Evolutionary conservation across 2,113 vertebrate genomes (phyloP), one percentile per base, ranked within the genome.

Genomic region (Garra rufa): DNA sequence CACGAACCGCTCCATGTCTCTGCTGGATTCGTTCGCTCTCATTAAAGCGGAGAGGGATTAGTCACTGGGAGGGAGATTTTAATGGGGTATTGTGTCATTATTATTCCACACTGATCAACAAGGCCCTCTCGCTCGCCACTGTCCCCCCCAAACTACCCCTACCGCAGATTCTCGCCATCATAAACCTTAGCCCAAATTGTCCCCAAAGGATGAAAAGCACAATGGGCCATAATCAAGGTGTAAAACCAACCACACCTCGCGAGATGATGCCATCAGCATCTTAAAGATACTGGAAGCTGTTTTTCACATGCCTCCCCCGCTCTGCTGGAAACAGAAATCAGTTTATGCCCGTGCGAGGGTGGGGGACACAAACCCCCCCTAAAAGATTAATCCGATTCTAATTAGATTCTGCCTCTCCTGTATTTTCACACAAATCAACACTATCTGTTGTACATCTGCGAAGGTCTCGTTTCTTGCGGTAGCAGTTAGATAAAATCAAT

Each of bases 71-170:
- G 85, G 75, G 81, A 85, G 74, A 85, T 76, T 63, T 82, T 88
- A 88, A 88, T 84, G 74, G 81, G 77, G 70, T 78, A 81, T 86
- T 88, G 87, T 86, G 87, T 83, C 69, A 85, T 86, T 71, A 83
- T 88, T 85, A 86, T 88, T 79, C 81, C 65, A 84, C 81, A 76
- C 87, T 83, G 84, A 88, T 86, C 87, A 88, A 86, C 87, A 86
- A 85, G 63, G 76, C 71, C 63, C 76, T 70, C 81, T 61, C 57
- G 26, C 76, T 70, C 79, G 52, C 83, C 75, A 69, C 70, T 75
- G 52, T 61, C 43, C 41, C 52, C 48, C 76, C 70, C 17, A 65
- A 48, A 21, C 61, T 17, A 7, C 38, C 34, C n/a, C 13, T 69
- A 43, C 41, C 9, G 3, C 30, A 24, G 17, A 76, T 46, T 48